These are phyloP conservation scores for Morpho deidamia DNA, from an alignment of 2,888 invertebrate species.

Conservation along the genomic window DNA sequence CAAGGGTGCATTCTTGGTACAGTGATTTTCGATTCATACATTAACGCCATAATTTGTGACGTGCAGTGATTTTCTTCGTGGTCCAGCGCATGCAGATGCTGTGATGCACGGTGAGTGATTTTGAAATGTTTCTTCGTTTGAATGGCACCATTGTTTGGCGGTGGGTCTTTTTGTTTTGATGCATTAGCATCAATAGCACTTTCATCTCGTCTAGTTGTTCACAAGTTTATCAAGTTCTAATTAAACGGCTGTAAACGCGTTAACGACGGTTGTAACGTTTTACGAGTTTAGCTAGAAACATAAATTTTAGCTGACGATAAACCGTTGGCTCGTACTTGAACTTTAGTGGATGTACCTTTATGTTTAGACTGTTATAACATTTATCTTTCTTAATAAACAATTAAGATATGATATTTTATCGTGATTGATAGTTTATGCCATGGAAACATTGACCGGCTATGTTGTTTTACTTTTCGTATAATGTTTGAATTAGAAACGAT, in stretches of 20 bases:
- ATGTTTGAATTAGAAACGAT: neutral
- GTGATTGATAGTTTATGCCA: too few relatives aligned
- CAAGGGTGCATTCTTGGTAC: slow-evolving; percentile 52
- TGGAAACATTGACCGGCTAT: too few relatives aligned
- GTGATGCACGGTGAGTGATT: slow-evolving; percentile 67
- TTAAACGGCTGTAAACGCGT: slow-evolving; percentile 56
- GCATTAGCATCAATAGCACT: slow-evolving; percentile 46
- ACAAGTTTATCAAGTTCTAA: slow-evolving; percentile 57
- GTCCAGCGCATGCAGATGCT: slow-evolving; percentile 56
- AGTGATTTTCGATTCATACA: slow-evolving; percentile 42
- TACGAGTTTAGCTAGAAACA: slow-evolving; percentile 55
- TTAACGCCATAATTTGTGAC: slow-evolving; percentile 33
- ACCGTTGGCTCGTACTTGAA: slow-evolving; percentile 40
- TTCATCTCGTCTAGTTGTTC: slow-evolving; percentile 53
- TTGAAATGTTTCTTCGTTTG: slow-evolving; percentile 50
- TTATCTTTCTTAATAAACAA: slow-evolving; percentile 26
- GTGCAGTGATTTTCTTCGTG: slow-evolving; percentile 47
- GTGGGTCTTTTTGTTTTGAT: slow-evolving; percentile 45
- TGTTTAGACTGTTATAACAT: slow-evolving; percentile 12
- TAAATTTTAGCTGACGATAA: slow-evolving; percentile 48
- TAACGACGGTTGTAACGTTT: slow-evolving; percentile 50
- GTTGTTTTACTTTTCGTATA: too few relatives aligned
- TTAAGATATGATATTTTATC: slow-evolving; percentile 14
- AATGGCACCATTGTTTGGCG: slow-evolving; percentile 62
- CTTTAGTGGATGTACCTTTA: slow-evolving; percentile 33